Base-by-base conservation (phyloP, 2,113 vertebrate species). In the Nettapus auritus region DNA sequence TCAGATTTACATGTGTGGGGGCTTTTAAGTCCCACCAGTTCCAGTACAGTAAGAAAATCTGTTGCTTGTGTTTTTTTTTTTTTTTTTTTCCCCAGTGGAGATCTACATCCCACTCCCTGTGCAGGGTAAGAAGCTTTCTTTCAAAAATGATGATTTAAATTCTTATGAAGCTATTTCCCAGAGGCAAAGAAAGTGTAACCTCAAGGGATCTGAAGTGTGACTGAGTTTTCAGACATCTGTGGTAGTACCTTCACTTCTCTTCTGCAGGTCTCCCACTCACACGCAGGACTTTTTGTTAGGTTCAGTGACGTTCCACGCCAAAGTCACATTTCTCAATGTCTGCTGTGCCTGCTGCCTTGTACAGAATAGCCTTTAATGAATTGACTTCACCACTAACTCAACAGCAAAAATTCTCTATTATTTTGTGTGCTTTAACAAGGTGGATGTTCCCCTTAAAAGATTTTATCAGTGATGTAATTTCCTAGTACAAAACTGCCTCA, bases 391-490 rank as follows among this genome's bases (percentile, higher is more conserved):
- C 10, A 38, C 26, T 57, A 86, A 86, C 6, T 7, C 53, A 71
- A 75, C 18, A 59, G 46, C n/a, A 76, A 33, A 74, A 90, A 13
- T 69, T 44, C 44, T 59, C 44, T 59, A 11, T 52, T 88, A 52
- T 33, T 62, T 71, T 76, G 52, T 8, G 2, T 76, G 59, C 28
- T 60, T 26, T 25, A 91, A 89, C 3, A 11, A 44, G 70, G 70
- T 33, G 26, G 33, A 90, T 80, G 60, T 52, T 91, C 71, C 68
- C 87, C 82, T 94, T 92, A 77, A 88, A 68, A 85, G 63, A 94
- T 84, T 97, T 96, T 86, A 97, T 94, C 89, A 93, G 78, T 74
- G 64, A 94, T 90, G 56, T 86, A 96, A 94, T 63, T 96, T 95
- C 79, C 86, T 82, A 96, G 93, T 29, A 96, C 9, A 90, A 88